Evolutionary conservation across 2,113 vertebrate species (phyloP).

Genomic region (Gallinago undulata): DNA sequence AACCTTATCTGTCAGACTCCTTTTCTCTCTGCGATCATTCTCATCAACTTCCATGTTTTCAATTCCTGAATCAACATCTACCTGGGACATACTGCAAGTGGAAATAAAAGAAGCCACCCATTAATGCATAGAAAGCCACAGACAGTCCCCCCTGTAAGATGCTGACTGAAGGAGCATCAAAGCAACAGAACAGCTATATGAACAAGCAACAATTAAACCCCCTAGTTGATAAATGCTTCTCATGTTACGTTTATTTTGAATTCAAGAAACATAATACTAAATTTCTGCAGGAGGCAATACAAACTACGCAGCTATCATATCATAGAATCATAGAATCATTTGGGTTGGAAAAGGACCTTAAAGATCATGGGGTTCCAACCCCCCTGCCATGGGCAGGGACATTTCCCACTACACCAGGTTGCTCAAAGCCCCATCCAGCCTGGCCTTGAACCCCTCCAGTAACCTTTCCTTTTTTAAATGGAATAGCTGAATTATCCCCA

Average conservation of each 20-base stretch:
- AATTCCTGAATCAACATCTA: slow-evolving; percentile 99
- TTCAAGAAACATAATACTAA: not conserved
- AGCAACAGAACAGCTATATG: not conserved
- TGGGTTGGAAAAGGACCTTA: no score
- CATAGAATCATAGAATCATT: not conserved
- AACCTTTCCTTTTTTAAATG: not conserved
- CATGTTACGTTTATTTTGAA: not conserved
- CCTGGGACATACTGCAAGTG: slow-evolving; percentile 92
- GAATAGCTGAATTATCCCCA: not conserved
- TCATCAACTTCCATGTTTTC: slow-evolving; percentile 99
- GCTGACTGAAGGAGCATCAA: not conserved
- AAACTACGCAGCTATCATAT: not conserved
- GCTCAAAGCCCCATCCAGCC: no score
- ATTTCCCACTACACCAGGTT: no score
- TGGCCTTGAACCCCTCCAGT: no score
- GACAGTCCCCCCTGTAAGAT: not conserved
- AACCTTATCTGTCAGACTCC: slow-evolving; percentile 94
- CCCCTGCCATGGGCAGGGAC: no score
- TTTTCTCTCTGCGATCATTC: slow-evolving; percentile 93
- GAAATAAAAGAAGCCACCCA: not conserved
- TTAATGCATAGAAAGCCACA: not conserved
- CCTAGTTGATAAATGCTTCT: not conserved
- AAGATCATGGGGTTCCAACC: no score
- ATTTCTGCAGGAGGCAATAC: not conserved
- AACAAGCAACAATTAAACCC: not conserved